Percentiles rank a stretch among this genome's conserved stretches.
phyloP scores from a whole-genome alignment of 2,888 invertebrate species.

The Euzetes globulus region DNA sequence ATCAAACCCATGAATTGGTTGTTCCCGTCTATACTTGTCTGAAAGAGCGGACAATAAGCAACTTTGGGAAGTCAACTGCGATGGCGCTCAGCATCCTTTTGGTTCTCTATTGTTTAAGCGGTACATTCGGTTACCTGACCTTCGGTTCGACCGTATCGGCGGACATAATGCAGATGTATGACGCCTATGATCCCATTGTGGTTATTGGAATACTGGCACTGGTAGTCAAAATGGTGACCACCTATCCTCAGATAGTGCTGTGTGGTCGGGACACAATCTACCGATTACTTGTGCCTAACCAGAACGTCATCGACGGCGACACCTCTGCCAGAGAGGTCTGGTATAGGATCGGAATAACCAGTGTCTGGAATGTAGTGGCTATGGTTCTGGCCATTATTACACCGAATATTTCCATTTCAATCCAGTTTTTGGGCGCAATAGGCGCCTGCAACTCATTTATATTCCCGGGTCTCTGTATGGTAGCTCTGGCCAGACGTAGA shows the following conservation, averaged over 20 bases:
- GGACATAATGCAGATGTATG: conserved; percentile 53
- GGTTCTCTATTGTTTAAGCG: conserved; percentile 50
- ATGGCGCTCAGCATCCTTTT: conserved; percentile 50
- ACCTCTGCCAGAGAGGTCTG: background rate
- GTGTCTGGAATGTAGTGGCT: conserved; percentile 27
- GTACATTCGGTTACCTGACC: conserved; percentile 55
- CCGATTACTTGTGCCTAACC: background rate
- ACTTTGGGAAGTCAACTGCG: conserved; percentile 52
- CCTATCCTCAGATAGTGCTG: conserved; percentile 50
- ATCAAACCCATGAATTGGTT: conserved; percentile 58
- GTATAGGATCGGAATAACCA: background rate
- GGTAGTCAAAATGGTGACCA: conserved; percentile 51
- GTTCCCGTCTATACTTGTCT: conserved; percentile 59
- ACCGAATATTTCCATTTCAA: conserved; percentile 55
- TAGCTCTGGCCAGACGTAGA: conserved; percentile 4
- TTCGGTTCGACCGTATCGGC: conserved; percentile 55
- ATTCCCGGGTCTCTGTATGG: conserved; percentile 50
- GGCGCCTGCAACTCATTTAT: conserved; percentile 57
- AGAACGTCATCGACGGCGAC: background rate
- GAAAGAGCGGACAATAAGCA: conserved; percentile 50
- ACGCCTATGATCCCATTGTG: conserved; percentile 49
- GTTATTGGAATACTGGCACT: conserved; percentile 50
- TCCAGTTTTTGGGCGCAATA: conserved; percentile 56
- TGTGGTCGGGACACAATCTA: conserved; percentile 45
- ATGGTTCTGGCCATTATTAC: conserved; percentile 37